Conservation (phyloP, 2,888 invertebrate species). For the Sabatieria punctata region DNA sequence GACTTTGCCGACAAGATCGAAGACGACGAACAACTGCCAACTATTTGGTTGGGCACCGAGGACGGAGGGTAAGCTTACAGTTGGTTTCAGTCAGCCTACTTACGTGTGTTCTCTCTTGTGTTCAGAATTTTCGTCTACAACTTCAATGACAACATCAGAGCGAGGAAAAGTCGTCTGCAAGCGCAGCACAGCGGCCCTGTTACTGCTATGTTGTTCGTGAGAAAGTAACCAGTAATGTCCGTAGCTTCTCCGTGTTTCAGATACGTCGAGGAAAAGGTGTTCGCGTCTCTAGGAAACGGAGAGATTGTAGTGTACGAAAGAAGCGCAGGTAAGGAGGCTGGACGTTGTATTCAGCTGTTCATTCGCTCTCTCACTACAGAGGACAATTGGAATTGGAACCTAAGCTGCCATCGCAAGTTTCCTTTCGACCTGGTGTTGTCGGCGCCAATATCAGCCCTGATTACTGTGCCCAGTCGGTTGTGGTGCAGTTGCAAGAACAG, state of each 20-base stretch:
- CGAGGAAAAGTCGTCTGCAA: slow-evolving; percentile 72
- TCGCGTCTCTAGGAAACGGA: slow-evolving; percentile 77
- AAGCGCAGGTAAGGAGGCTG: slow-evolving; percentile 49
- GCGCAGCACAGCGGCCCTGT: slow-evolving; percentile 71
- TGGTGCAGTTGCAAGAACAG: slow-evolving; percentile 78
- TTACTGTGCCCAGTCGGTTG: slow-evolving; percentile 61
- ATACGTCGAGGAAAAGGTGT: slow-evolving; percentile 75
- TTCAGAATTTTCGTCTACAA: slow-evolving; percentile 72
- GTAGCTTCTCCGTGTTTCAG: slow-evolving; percentile 46
- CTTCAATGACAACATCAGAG: slow-evolving; percentile 77
- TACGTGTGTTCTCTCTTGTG: slow-evolving; percentile 11
- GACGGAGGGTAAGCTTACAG: slow-evolving; percentile 61
- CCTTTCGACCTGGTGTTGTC: slow-evolving; percentile 26
- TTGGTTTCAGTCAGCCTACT: slow-evolving; percentile 38
- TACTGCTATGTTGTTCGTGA: slow-evolving; percentile 68
- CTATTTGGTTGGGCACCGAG: slow-evolving; percentile 95
- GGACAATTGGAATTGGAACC: not conserved
- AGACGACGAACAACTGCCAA: slow-evolving; percentile 39
- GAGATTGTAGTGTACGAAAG: slow-evolving; percentile 71
- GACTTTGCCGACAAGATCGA: too few relatives aligned
- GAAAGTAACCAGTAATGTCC: slow-evolving; percentile 69
- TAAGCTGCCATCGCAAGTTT: not conserved
- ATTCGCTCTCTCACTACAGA: not conserved
- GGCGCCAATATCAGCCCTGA: slow-evolving; percentile 58
- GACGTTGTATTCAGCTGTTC: not conserved